Evolutionary conservation across 2,113 vertebrate species (phyloP).

Genomic region (Ophthalmolycus amberensis): DNA sequence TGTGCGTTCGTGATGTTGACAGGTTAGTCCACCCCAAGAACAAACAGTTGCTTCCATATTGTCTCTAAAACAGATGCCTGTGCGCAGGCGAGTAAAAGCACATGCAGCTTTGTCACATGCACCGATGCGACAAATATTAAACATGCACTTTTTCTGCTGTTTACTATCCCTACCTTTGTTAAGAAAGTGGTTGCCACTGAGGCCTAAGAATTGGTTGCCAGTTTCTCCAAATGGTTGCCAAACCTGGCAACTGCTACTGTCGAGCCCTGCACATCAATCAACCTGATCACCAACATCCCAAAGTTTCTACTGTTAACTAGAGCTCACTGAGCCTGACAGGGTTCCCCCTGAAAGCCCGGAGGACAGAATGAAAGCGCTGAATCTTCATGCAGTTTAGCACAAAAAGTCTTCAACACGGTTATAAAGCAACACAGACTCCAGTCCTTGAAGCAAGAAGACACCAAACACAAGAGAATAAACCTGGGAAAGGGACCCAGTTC

Average conservation of each 20-base stretch:
- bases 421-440: neutral
- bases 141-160: neutral
- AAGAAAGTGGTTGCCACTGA: neutral
- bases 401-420: neutral
- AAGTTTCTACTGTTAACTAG: constrained; percentile 2
- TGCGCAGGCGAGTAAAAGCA: neutral
- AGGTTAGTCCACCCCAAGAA: neutral
- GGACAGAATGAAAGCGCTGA: neutral
- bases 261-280: neutral
- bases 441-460: neutral
- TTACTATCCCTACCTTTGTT: too few species aligned
- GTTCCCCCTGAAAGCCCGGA: neutral
- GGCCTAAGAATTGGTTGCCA: neutral
- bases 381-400: neutral
- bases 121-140: neutral
- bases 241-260: neutral
- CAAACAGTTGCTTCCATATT: neutral
- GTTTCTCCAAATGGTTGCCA: neutral
- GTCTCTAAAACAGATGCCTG: neutral
- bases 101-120: neutral
- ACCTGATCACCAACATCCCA: neutral
- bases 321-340: constrained; percentile 20
- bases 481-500: neutral
- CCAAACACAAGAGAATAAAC: neutral
- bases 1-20: neutral